A percentile compares a stretch with the other conserved stretches of the same genome.
phyloP scores from a whole-genome alignment of 2,888 invertebrate species.

The Mimas tiliae region DNA sequence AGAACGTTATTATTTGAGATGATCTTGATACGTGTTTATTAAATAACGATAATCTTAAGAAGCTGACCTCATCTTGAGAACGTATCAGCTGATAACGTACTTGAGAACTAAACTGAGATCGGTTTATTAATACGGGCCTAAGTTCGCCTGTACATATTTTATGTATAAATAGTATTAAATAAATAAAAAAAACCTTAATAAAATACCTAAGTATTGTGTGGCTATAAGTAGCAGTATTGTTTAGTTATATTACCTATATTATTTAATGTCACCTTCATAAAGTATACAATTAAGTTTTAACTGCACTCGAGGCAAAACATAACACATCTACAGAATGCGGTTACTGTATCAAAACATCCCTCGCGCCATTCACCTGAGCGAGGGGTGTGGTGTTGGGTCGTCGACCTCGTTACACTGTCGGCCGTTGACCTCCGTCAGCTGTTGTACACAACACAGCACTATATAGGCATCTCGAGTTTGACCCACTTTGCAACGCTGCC shows the following conservation, averaged over 20 bases:
- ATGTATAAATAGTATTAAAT: no score
- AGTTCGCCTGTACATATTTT: no score
- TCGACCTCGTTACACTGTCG: slow-evolving; percentile 54
- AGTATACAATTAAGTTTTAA: not conserved
- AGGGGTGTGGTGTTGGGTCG: slow-evolving; percentile 57
- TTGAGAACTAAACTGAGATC: no score
- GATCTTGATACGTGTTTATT: no score
- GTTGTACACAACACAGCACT: slow-evolving; percentile 59
- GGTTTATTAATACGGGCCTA: no score
- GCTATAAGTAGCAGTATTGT: not conserved
- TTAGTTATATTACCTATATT: not conserved
- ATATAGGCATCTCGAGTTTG: slow-evolving; percentile 55
- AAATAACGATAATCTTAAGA: no score
- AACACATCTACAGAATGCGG: slow-evolving; percentile 8
- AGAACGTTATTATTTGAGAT: no score
- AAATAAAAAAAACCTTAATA: no score
- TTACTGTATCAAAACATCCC: slow-evolving; percentile 43
- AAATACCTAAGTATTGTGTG: no score
- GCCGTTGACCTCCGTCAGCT: slow-evolving; percentile 68
- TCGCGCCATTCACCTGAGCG: slow-evolving; percentile 48
- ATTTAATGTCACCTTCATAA: no score
- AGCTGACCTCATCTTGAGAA: no score
- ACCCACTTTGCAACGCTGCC: slow-evolving; percentile 61
- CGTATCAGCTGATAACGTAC: no score
- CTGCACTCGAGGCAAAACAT: not conserved